phyloP scores from a whole-genome alignment of 2,797 vertebrate species.

The Orestias chungarensis region DNA sequence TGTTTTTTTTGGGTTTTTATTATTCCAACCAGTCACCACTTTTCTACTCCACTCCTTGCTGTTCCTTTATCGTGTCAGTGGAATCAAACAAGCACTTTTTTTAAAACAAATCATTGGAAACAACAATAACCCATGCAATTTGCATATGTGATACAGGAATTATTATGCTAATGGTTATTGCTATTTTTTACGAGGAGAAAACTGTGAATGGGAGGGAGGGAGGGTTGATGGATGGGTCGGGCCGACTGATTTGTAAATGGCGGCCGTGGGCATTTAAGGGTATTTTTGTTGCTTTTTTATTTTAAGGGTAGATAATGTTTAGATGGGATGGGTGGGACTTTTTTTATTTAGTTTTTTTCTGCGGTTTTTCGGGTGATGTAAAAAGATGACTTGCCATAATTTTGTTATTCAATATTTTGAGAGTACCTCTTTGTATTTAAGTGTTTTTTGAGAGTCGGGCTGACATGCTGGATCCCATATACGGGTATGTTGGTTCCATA shows the following conservation, averaged over 20 bases:
- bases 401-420: slow-evolving; percentile 79
- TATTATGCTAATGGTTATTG: slow-evolving; percentile 67
- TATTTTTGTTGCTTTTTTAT: slow-evolving; percentile 63
- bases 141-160: slow-evolving; percentile 68
- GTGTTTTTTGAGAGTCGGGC: slow-evolving; percentile 75
- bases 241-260: slow-evolving; percentile 56
- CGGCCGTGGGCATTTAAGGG: slow-evolving; percentile 72
- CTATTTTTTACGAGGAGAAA: slow-evolving; percentile 78
- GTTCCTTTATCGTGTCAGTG: slow-evolving; percentile 67
- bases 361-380: slow-evolving; percentile 68
- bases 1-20: slow-evolving; percentile 21
- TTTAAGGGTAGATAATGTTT: slow-evolving; percentile 43
- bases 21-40: slow-evolving; percentile 38
- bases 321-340: slow-evolving; percentile 1
- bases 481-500: slow-evolving; percentile 62
- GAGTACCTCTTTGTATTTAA: slow-evolving; percentile 83
- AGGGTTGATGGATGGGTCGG: slow-evolving; percentile 15
- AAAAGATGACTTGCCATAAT: slow-evolving; percentile 78
- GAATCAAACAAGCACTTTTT: slow-evolving; percentile 86
- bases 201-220: slow-evolving; percentile 71
- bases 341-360: slow-evolving; percentile 42
- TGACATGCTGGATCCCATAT: slow-evolving; percentile 73
- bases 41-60: slow-evolving; percentile 64
- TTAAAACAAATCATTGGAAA: slow-evolving; percentile 75
- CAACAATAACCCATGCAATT: slow-evolving; percentile 73